A percentile compares a stretch with the other conserved stretches of the same genome.
Conservation (phyloP, 2,113 vertebrate genomes). For the Bambusicola thoracicus region DNA sequence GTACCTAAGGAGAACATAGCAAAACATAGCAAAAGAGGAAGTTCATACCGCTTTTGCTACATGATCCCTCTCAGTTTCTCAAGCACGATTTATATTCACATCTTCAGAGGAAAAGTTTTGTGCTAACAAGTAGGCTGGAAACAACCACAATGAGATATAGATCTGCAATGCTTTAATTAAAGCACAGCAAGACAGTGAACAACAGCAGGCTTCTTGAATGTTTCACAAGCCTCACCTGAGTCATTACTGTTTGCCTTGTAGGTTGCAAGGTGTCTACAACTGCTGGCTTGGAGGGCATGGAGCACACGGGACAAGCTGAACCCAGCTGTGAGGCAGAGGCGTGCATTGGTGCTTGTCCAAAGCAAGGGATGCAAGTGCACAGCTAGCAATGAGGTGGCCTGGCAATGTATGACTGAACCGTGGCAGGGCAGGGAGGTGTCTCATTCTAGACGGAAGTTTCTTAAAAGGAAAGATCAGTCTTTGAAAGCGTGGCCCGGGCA, state of each 20-base stretch:
- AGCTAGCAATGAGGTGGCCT: not conserved
- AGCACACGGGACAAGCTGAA: not conserved
- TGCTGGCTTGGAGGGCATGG: not conserved
- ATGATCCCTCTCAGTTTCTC: not conserved
- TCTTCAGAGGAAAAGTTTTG: not conserved
- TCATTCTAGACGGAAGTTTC: not conserved
- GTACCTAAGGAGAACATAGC: constrained; percentile 18
- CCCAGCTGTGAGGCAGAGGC: not conserved
- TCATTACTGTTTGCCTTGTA: not conserved
- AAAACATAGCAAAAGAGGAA: not conserved
- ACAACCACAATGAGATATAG: not conserved
- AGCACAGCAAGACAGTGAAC: not conserved
- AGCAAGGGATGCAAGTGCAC: not conserved
- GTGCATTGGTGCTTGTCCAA: not conserved
- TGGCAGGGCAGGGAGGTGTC: not conserved
- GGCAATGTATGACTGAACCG: not conserved
- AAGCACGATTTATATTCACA: not conserved
- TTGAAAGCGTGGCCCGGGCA: not conserved
- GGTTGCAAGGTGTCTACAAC: not conserved
- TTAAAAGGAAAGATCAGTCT: not conserved
- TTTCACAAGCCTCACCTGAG: constrained; percentile 5
- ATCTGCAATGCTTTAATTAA: constrained; percentile 25
- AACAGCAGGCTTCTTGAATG: not conserved
- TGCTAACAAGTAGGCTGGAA: constrained; percentile 13
- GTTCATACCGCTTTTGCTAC: not conserved